Percentiles rank a stretch among this genome's conserved stretches.
Evolutionary conservation across 2,888 invertebrate species (phyloP).

Genomic region (Leucoptera coffeella): DNA sequence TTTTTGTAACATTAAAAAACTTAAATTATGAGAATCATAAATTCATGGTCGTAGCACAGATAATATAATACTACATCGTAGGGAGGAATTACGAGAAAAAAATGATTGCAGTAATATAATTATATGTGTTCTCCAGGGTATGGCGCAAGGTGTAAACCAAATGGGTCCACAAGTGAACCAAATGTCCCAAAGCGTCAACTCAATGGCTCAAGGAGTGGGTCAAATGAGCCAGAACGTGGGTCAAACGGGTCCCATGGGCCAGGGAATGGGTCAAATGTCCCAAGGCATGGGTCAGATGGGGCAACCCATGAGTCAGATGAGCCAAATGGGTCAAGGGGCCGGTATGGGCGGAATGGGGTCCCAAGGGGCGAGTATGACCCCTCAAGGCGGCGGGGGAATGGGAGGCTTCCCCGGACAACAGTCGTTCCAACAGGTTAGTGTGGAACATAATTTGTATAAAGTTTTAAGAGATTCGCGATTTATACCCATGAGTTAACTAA

Average conservation of each 20-base stretch:
- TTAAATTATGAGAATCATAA: too few relatives aligned
- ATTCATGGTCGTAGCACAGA: too few relatives aligned
- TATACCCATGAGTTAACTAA: too few relatives aligned
- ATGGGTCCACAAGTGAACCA: constrained; percentile 46
- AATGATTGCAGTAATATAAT: too few relatives aligned
- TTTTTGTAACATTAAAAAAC: too few relatives aligned
- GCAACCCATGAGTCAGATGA: constrained; percentile 50
- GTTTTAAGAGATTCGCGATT: too few relatives aligned
- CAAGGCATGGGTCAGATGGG: constrained; percentile 43
- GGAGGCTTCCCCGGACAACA: constrained; percentile 50
- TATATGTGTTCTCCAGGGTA: constrained; percentile 36
- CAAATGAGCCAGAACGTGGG: constrained; percentile 45
- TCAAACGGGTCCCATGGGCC: constrained; percentile 35
- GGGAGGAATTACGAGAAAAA: too few relatives aligned
- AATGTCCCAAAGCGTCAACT: constrained; percentile 36
- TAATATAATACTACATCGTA: too few relatives aligned
- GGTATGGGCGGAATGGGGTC: constrained; percentile 41
- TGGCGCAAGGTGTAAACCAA: constrained; percentile 41
- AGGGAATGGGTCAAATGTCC: constrained; percentile 36
- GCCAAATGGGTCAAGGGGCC: constrained; percentile 41
- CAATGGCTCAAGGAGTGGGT: constrained; percentile 36
- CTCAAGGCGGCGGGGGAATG: constrained; percentile 41
- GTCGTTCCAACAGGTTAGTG: constrained; percentile 41
- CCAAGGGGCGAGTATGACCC: constrained; percentile 44
- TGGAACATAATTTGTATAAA: too few relatives aligned